Conservation (phyloP, 2,797 vertebrate genomes). For the Heteromormyrus szaboi region DNA sequence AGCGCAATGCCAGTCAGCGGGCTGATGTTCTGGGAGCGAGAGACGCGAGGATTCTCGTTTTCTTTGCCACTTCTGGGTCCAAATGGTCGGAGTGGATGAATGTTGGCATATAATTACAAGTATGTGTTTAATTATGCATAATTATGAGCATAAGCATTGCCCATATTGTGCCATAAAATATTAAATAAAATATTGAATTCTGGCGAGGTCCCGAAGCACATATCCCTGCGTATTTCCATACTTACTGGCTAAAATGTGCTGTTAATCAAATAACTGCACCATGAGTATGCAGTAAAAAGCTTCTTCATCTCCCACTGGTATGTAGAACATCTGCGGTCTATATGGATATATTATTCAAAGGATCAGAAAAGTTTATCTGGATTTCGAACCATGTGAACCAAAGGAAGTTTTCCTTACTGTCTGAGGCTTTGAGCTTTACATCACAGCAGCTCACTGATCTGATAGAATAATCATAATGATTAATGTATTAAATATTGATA, state of each 20-base stretch:
- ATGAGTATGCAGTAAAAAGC: not conserved
- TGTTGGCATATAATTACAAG: not conserved
- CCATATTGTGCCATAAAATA: not conserved
- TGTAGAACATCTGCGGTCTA: not conserved
- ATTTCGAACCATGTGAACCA: not conserved
- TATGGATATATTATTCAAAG: not conserved
- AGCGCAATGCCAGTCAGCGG: not conserved
- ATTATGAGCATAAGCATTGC: not conserved
- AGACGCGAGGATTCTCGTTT: not conserved
- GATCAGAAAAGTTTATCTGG: not conserved
- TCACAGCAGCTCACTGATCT: not conserved
- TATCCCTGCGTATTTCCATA: not conserved
- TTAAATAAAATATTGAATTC: not conserved
- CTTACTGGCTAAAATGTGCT: not conserved
- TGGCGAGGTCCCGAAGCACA: not conserved
- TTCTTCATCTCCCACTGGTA: not conserved
- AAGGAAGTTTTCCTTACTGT: not conserved
- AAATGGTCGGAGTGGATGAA: not conserved
- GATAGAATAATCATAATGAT: not conserved
- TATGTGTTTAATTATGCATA: constrained; percentile 5
- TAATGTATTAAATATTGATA: constrained; percentile 5
- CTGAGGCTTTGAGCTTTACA: not conserved
- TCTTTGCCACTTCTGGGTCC: not conserved
- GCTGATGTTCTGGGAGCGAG: not conserved
- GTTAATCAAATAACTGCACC: not conserved